Evolutionary conservation across 2,113 vertebrate genomes (phyloP).

Genomic region (Chaetorhynchus papuensis): DNA sequence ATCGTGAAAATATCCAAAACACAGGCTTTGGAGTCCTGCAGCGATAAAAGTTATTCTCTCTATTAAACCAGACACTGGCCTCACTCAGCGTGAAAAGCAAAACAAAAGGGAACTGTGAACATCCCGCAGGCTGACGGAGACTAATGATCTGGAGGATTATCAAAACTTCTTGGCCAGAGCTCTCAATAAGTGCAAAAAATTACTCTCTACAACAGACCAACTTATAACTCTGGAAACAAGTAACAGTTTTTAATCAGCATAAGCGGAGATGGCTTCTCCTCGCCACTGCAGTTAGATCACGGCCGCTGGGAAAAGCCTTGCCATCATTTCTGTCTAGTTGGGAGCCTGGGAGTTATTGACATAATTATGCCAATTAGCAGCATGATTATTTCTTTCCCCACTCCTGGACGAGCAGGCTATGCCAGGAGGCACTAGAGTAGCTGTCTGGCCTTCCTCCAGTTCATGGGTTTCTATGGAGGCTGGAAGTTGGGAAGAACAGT

Average conservation of each 20-base stretch:
- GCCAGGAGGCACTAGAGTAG: background rate
- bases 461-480: background rate
- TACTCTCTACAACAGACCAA: background rate
- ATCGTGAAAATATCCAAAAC: background rate
- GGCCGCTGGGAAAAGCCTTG: background rate
- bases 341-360: constrained; percentile 1
- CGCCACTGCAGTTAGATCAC: accelerated
- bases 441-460: constrained; percentile 17
- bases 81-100: background rate
- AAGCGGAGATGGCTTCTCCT: accelerated
- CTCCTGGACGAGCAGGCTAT: background rate
- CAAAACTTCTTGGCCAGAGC: constrained; percentile 27
- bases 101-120: background rate
- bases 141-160: background rate
- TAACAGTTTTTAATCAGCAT: background rate
- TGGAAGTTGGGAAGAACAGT: background rate
- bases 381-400: background rate
- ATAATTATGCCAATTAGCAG: constrained; percentile 48
- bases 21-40: background rate
- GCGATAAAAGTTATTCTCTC: background rate
- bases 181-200: background rate
- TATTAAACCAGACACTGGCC: background rate
- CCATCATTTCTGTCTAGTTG: background rate
- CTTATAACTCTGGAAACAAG: background rate
- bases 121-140: background rate